Base-by-base conservation (phyloP, 1,140 invertebrate species). In the Drosophila sp. region DNA sequence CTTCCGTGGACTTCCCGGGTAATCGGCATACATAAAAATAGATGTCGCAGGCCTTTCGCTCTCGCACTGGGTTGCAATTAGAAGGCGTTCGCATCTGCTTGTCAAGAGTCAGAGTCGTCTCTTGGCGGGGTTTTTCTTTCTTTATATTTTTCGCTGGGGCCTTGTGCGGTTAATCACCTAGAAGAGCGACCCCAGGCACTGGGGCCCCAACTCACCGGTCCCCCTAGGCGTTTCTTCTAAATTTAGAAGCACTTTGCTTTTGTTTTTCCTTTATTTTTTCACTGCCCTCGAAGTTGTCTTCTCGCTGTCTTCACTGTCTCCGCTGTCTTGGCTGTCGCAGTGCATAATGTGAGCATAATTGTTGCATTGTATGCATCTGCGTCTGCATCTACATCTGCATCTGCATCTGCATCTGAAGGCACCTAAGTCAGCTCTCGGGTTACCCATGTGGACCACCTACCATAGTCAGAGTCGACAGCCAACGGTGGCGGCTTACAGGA, bases 231-330 rank as follows among this genome's bases (percentile, higher is more conserved):
- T 65, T 80, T 63, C 73, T 54, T 84, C 78, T 84, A 84, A 87
- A 81, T 84, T 78, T 84, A 84, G 81, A 75, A 74, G 56, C 82
- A 87, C 82, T 87, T 87, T 81, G 78, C 70, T 81, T 87, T 84
- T 87, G 69, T 63, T 84, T 74, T 78, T 66, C 32, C 11, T 38
- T 43, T 43, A 1, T 7, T 16, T 51, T 16, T 58, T 72, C n/a
- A 48, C 21, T 50, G 27, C 46, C 27, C 46, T 29, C 46, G 13
- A 53, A 36, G 16, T 53, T 53, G 8, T 53, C 50, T 36, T 36
- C 16, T 18, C 16, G 16, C 14, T 53, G 50, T 62, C 36, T 38
- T 43, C 36, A 16, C 16, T 8, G 11, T 57, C n/a, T 36, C 25
- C 29, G 14, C 32, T 63, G 65, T 64, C 48, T 16, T 56, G 32